Evolutionary conservation across 2,113 vertebrate genomes (phyloP).

Genomic region (Phyllostomus discolor): DNA sequence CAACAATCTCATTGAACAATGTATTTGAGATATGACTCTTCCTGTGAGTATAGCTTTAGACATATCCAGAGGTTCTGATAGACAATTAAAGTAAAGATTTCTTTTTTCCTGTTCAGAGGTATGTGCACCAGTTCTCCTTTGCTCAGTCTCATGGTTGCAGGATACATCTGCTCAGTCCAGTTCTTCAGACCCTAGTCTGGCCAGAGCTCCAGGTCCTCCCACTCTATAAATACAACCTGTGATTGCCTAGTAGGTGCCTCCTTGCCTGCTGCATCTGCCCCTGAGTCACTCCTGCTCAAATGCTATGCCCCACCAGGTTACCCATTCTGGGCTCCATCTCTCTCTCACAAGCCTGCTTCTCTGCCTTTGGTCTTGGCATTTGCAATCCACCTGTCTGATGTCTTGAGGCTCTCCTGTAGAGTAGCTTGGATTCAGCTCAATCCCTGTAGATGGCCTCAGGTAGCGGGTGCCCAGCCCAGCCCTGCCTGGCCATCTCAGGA

Average conservation of each 20-base stretch:
- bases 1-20: neutral
- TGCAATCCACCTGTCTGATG: neutral
- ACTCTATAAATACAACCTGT: neutral
- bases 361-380: neutral
- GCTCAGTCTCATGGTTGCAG: neutral
- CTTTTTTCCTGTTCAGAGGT: neutral
- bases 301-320: neutral
- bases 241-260: neutral
- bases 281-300: neutral
- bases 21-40: neutral
- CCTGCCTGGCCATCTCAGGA: neutral
- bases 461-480: neutral
- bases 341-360: neutral
- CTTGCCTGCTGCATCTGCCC: neutral
- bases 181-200: neutral
- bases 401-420: neutral
- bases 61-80: neutral
- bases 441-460: neutral
- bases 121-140: neutral
- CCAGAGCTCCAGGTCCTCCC: neutral
- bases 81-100: neutral
- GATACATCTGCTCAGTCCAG: neutral
- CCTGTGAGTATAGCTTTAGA: conserved; percentile 47
- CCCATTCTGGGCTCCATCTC: neutral
- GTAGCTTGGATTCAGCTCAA: neutral